These are phyloP conservation scores for Platyrinchus mystaceus DNA, from an alignment of 2,797 vertebrate species.

Conservation along the genomic window DNA sequence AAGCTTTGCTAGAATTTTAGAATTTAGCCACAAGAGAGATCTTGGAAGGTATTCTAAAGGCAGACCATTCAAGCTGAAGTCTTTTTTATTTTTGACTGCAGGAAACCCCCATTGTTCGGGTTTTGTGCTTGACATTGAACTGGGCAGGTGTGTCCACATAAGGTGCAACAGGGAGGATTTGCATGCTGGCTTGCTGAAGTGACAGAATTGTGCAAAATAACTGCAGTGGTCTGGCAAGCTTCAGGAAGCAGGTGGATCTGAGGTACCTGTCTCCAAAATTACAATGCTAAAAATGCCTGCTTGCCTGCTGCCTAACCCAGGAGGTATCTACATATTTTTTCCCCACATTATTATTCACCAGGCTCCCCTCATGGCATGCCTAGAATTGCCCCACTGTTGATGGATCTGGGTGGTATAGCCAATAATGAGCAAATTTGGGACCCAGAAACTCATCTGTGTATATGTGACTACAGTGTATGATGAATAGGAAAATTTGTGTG, in stretches of 20 bases:
- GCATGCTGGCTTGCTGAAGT: conserved; percentile 57
- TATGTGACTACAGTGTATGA: background rate
- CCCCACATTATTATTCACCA: background rate
- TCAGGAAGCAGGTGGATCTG: conserved; percentile 51
- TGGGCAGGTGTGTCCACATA: conserved; percentile 57
- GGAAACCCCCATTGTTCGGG: background rate
- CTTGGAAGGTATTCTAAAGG: background rate
- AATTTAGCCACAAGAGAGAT: background rate
- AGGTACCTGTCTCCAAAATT: conserved; percentile 33
- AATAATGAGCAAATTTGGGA: background rate
- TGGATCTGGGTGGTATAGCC: background rate
- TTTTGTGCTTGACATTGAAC: conserved; percentile 20
- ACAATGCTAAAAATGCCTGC: background rate
- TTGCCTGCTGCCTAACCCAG: background rate
- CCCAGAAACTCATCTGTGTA: background rate
- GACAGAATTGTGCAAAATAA: conserved; percentile 63
- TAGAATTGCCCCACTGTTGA: background rate
- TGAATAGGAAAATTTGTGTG: background rate
- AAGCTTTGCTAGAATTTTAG: background rate
- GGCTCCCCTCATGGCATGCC: background rate
- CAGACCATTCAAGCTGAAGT: background rate
- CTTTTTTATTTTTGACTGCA: conserved; percentile 9
- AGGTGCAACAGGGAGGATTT: conserved; percentile 50
- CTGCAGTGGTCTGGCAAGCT: conserved; percentile 60
- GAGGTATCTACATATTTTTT: background rate